Base-by-base conservation (phyloP, 2,888 invertebrate species). In the Drosophila cognata region DNA sequence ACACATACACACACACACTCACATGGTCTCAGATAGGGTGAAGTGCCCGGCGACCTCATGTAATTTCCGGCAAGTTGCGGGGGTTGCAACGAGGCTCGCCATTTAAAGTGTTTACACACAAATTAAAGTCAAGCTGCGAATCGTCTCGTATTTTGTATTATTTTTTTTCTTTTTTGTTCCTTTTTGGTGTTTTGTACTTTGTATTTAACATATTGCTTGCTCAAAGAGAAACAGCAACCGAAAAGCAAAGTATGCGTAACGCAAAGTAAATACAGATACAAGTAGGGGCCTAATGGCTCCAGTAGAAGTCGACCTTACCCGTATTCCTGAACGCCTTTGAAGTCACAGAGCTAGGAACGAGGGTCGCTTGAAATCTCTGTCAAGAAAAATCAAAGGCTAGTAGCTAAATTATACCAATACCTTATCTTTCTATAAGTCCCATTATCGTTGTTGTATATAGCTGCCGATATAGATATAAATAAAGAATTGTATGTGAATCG, bases 61-160 rank as follows among this genome's bases (percentile, higher is more conserved):
- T 67, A 66, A 73, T 75, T 73, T 64, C 55, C 58, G 18, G 29
- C 4, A 41, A 53, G 58, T 28, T 28, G 33, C 28, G 25, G n/a
- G 46, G 36, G n/a, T 25, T 36, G 43, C 7, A 46, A 35, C 13
- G 71, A 53, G 55, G 59, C 52, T 52, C 52, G 72, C 57, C 72
- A 71, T 81, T 90, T 86, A 90, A 86, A 90, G 87, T 86, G 84
- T 89, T 86, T 86, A 83, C 90, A 78, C 84, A 84, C 73, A 89
- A 86, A 86, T 86, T 86, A 88, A 86, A 86, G 90, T 89, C 89
- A 81, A 88, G 88, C 78, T 60, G 76, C 29, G 28, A 72, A 36
- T 46, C 61, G 59, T 68, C 67, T 65, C 36, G 79, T 53, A 74
- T 71, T 76, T 76, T 71, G 51, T 65, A 77, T 61, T 80, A 58